Conservation (phyloP, 2,888 invertebrate species). For the Cryptus viduatorius region DNA sequence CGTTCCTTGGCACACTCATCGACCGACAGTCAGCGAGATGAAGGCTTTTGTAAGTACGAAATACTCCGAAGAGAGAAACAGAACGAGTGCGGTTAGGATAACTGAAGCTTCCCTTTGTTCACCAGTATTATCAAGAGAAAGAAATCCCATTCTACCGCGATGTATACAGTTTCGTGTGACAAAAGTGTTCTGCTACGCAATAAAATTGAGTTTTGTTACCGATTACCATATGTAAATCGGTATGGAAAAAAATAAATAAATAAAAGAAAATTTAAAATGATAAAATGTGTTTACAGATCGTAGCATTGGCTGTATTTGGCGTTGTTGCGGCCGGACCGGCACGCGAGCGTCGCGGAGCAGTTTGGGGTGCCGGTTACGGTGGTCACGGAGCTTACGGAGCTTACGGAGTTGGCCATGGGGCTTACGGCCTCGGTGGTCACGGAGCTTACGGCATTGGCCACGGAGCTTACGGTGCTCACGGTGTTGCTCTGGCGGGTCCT, state of each 20-base stretch:
- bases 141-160: not conserved
- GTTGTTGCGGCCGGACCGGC: constrained; percentile 73
- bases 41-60: constrained; percentile 83
- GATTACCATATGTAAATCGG: not conserved
- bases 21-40: constrained; percentile 81
- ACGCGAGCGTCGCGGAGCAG: constrained; percentile 76
- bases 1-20: constrained; percentile 80
- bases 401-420: constrained; percentile 66
- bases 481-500: constrained; percentile 80
- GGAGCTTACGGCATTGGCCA: constrained; percentile 67
- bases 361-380: constrained; percentile 72
- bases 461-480: constrained; percentile 74
- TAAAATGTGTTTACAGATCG: constrained; percentile 75
- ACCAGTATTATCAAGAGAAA: not conserved
- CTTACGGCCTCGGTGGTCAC: constrained; percentile 67
- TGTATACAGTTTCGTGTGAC: constrained; percentile 19
- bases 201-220: not conserved
- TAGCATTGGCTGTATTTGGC: constrained; percentile 76
- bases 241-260: not conserved
- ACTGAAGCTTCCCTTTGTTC: constrained; percentile 26
- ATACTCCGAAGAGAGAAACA: constrained; percentile 18
- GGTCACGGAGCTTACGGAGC: constrained; percentile 72
- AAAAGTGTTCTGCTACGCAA: constrained; percentile 26
- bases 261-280: not conserved
- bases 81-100: constrained; percentile 12